Conservation (phyloP, 2,888 invertebrate species). For the Thymelicus acteon region DNA sequence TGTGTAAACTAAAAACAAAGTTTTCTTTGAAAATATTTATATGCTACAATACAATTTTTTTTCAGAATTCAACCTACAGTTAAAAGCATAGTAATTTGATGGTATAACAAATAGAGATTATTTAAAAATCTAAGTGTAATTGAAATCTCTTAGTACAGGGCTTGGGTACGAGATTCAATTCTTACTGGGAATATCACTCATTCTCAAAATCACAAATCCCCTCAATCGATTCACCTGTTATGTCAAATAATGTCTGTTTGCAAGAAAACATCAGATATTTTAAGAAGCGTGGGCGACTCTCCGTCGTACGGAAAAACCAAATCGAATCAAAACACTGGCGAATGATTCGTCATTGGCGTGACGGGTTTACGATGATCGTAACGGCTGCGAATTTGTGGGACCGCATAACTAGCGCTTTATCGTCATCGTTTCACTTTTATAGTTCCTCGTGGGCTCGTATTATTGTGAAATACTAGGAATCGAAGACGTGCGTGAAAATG, state of each 20-base stretch:
- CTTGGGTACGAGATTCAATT: background rate
- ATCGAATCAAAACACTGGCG: constrained; percentile 41
- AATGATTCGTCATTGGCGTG: constrained; percentile 42
- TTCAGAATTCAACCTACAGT: too few relatives aligned
- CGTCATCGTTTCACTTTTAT: constrained; percentile 24
- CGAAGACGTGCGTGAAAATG: background rate
- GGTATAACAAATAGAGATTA: too few relatives aligned
- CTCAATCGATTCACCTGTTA: background rate
- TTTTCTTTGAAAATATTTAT: too few relatives aligned
- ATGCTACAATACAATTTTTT: too few relatives aligned
- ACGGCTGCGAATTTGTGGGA: constrained; percentile 16
- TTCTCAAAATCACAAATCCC: background rate
- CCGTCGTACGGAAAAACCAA: constrained; percentile 42
- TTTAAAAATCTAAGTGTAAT: too few relatives aligned
- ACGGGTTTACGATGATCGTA: constrained; percentile 41
- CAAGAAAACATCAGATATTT: constrained; percentile 16
- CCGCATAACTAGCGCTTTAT: constrained; percentile 26
- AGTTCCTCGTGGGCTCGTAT: constrained; percentile 16
- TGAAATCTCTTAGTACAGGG: too few relatives aligned
- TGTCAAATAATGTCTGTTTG: background rate
- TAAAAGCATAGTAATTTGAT: too few relatives aligned
- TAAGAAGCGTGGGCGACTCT: constrained; percentile 39
- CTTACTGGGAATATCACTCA: background rate
- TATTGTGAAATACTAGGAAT: constrained; percentile 7
- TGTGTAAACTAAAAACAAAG: too few relatives aligned